Base-by-base conservation (phyloP, 1,140 invertebrate species). In the Drosophila quadrilineata region DNA sequence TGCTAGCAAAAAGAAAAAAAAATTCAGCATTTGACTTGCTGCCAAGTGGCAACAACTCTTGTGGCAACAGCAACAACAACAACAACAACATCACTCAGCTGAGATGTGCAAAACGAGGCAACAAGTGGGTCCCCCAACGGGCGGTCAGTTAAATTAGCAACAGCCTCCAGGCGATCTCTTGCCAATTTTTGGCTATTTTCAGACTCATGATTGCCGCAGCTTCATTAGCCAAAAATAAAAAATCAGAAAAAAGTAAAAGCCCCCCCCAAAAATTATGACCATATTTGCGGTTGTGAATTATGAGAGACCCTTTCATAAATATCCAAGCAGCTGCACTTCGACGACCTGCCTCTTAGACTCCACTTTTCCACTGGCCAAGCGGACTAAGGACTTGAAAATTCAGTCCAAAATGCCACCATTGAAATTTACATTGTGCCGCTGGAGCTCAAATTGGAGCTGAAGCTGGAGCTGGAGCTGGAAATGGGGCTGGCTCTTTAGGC, bases 221-320 rank as follows among this genome's bases (percentile, higher is more conserved):
- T 84, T 82, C 77, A 82, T 82, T 82, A 82, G 74, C 36, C 22
- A 36, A 19, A 14, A 9, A 12, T 19, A 12, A 1, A 2, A 6
- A 3, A 12, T n/a, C 10, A 16, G 38, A 21, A 60, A 76, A 82
- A 84, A 82, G 73, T 84, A 82, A 82, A 85, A 84, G 80, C 67
- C n/a, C n/a, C n/a, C n/a, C n/a, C n/a, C 64, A 22, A 84, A 77
- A 63, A 72, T 82, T 73, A 84, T 82, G 77, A 73, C 77, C 77
- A 82, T 82, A 82, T 84, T 82, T 82, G 77, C 56, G 69, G 64
- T n/a, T n/a, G n/a, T 84, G 85, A 82, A 73, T 82, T 82, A 82
- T 82, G 77, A 85, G 63, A 58, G 65, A 64, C 77, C 77, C 73
- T 82, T 82, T 71, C 77, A 84, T 84, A 82, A 82, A 77, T 84